phyloP scores from a whole-genome alignment of 2,797 vertebrate genomes.

The Sciaenops ocellatus region DNA sequence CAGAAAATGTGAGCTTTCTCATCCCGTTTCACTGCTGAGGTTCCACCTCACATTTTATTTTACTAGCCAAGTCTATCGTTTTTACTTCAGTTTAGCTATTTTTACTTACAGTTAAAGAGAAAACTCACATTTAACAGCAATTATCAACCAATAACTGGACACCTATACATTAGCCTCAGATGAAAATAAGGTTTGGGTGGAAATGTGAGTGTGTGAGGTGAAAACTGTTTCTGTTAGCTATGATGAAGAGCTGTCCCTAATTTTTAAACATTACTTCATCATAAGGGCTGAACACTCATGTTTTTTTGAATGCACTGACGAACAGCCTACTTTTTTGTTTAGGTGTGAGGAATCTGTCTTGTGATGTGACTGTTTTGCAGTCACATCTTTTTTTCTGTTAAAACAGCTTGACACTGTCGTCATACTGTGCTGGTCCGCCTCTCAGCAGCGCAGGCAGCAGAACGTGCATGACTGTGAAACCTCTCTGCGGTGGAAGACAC shows the following conservation, averaged over 20 bases:
- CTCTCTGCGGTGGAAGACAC: slow-evolving; percentile 68
- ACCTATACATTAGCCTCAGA: background rate
- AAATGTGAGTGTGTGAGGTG: background rate
- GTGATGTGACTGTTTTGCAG: background rate
- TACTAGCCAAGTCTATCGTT: background rate
- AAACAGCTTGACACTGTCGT: slow-evolving; percentile 42
- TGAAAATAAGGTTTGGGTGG: background rate
- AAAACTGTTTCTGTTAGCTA: background rate
- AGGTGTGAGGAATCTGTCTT: background rate
- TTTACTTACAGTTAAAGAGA: background rate
- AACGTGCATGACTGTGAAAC: slow-evolving; percentile 48
- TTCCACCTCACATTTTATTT: background rate
- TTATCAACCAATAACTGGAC: background rate
- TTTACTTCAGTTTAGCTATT: no score
- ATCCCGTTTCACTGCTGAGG: slow-evolving; percentile 4
- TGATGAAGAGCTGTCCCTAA: background rate
- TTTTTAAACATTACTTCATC: background rate
- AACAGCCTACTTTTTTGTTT: background rate
- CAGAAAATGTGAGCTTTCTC: background rate
- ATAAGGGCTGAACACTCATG: background rate
- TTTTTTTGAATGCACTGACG: background rate
- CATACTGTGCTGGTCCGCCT: slow-evolving; percentile 38
- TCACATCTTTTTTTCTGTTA: background rate
- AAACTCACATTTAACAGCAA: background rate
- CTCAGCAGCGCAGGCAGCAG: slow-evolving; percentile 55